phyloP scores from a whole-genome alignment of 2,888 invertebrate genomes.

The Lottia scabra region DNA sequence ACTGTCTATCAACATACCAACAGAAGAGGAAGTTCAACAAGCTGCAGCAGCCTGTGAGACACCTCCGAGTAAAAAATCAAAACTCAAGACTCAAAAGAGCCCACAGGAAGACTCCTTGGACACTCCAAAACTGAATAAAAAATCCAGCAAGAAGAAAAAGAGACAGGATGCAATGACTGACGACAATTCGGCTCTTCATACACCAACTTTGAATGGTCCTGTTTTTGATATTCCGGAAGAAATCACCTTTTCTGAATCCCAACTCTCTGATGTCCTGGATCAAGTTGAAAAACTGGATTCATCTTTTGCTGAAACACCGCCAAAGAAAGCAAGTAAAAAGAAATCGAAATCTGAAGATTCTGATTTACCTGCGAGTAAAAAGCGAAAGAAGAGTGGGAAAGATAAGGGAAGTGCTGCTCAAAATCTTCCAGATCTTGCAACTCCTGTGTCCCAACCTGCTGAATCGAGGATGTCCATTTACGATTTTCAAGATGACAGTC shows the following conservation, averaged over 20 bases:
- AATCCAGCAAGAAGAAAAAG: slow-evolving; percentile 29
- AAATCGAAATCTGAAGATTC: slow-evolving; percentile 39
- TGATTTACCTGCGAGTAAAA: slow-evolving; percentile 42
- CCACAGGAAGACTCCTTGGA: slow-evolving; percentile 15
- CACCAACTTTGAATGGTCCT: slow-evolving; percentile 20
- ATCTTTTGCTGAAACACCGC: slow-evolving; percentile 9
- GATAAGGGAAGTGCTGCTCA: slow-evolving; percentile 17
- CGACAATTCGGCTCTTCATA: not conserved
- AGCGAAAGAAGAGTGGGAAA: slow-evolving; percentile 41
- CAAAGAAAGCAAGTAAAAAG: slow-evolving; percentile 27
- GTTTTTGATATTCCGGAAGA: slow-evolving; percentile 50
- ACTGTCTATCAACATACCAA: not conserved
- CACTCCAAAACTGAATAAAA: slow-evolving; percentile 11
- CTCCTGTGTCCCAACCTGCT: slow-evolving; percentile 2
- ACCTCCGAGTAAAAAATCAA: slow-evolving; percentile 24
- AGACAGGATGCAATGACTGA: not conserved
- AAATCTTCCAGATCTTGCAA: slow-evolving; percentile 11
- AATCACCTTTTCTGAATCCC: slow-evolving; percentile 59
- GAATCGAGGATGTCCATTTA: slow-evolving; percentile 45
- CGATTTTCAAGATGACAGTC: slow-evolving; percentile 50
- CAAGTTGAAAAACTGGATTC: slow-evolving; percentile 59
- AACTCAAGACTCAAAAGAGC: slow-evolving; percentile 25
- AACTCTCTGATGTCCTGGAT: slow-evolving; percentile 61
- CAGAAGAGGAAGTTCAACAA: slow-evolving; percentile 16
- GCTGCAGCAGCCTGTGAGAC: slow-evolving; percentile 23